Percentiles rank a stretch among this genome's conserved stretches.
These are phyloP conservation scores for Xestia c-nigrum DNA, from an alignment of 2,888 invertebrate genomes.

Conservation along the genomic window DNA sequence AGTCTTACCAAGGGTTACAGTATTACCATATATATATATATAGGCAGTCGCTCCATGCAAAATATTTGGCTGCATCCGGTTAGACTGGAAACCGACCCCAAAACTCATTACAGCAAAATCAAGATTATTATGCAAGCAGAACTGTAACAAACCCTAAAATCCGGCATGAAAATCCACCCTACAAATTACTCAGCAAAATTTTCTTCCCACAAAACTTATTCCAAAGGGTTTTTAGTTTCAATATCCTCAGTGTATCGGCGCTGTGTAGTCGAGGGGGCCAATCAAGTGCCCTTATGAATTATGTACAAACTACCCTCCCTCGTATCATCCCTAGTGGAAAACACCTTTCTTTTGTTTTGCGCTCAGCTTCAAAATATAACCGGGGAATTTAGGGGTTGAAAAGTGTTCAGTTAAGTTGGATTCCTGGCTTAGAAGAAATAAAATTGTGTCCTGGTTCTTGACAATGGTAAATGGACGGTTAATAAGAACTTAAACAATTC, in stretches of 20 bases:
- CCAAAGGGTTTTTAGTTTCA: constrained; percentile 49
- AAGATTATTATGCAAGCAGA: neutral
- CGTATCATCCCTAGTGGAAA: constrained; percentile 31
- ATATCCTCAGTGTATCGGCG: constrained; percentile 50
- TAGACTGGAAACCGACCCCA: no score
- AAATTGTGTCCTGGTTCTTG: neutral
- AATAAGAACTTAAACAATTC: no score
- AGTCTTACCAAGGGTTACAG: no score
- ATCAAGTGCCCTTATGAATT: constrained; percentile 68
- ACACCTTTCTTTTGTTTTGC: constrained; percentile 60
- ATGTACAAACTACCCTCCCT: constrained; percentile 61
- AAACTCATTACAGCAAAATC: neutral
- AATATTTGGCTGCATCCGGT: no score
- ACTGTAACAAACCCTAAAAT: neutral
- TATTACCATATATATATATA: no score
- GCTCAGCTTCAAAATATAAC: constrained; percentile 30
- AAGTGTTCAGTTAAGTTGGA: neutral
- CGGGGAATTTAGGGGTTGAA: neutral
- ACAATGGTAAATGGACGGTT: no score
- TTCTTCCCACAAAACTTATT: constrained; percentile 20
- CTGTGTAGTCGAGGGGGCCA: constrained; percentile 43
- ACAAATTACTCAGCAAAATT: neutral
- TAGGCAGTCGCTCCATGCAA: no score
- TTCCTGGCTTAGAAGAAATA: neutral
- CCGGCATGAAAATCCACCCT: neutral